A percentile compares a stretch with the other conserved stretches of the same genome.
Evolutionary conservation across 1,140 invertebrate species (phyloP).

Genomic region (Drosophila dunni): DNA sequence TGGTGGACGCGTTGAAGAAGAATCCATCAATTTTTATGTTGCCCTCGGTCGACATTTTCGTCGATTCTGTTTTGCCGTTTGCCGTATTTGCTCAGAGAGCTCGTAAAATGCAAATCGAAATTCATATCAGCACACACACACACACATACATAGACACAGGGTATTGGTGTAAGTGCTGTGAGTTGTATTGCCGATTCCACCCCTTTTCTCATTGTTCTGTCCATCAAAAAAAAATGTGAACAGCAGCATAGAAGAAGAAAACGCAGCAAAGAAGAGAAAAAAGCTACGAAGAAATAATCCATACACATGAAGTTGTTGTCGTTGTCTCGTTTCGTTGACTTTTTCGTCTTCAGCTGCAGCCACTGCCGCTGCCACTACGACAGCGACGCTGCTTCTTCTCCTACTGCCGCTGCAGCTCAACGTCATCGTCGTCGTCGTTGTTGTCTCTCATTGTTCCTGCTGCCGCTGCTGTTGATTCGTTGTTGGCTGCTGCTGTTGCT

Average conservation of each 20-base stretch:
- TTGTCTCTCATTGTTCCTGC: slow-evolving; percentile 64
- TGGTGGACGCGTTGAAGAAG: slow-evolving; percentile 73
- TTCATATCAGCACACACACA: slow-evolving; percentile 58
- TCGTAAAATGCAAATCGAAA: slow-evolving; percentile 84
- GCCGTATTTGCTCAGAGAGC: slow-evolving; percentile 39
- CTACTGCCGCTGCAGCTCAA: slow-evolving; percentile 38
- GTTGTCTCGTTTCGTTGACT: slow-evolving; percentile 65
- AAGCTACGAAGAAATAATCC: slow-evolving; percentile 31
- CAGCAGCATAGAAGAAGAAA: slow-evolving; percentile 32
- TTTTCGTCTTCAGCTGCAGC: slow-evolving; percentile 59
- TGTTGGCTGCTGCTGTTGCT: slow-evolving; percentile 43
- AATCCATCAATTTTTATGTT: slow-evolving; percentile 84
- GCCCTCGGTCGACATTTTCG: slow-evolving; percentile 76
- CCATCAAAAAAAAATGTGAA: slow-evolving; percentile 70
- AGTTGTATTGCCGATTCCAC: slow-evolving; percentile 70
- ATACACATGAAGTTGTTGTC: slow-evolving; percentile 60
- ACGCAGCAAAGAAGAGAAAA: slow-evolving; percentile 28
- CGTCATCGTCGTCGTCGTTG: slow-evolving; percentile 37
- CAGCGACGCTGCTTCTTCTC: slow-evolving; percentile 21
- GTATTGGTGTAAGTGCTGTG: slow-evolving; percentile 44
- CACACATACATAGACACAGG: slow-evolving; percentile 7
- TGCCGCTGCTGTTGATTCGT: slow-evolving; percentile 64
- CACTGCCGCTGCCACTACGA: slow-evolving; percentile 37
- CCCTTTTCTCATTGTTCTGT: slow-evolving; percentile 84
- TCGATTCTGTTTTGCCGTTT: slow-evolving; percentile 70